Evolutionary conservation across 2,797 vertebrate genomes (phyloP).

Genomic region (Oryzias dopingdopingensis): DNA sequence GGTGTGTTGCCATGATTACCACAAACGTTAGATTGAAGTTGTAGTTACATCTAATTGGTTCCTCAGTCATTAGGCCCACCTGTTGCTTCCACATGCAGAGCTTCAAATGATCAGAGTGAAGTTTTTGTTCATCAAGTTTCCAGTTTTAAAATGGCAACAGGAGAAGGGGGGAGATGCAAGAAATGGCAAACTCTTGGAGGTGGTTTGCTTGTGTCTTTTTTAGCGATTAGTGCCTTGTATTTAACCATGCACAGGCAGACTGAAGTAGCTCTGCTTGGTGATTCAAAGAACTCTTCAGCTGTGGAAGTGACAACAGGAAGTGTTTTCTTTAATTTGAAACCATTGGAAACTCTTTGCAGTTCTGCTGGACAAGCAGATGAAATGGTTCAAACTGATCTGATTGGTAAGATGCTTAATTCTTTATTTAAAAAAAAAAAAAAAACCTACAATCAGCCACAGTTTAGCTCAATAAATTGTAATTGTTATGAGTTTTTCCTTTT

Average conservation of each 20-base stretch:
- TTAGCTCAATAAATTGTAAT: background rate
- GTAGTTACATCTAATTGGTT: constrained; percentile 1
- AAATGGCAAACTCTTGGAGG: constrained; percentile 12
- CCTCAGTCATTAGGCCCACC: background rate
- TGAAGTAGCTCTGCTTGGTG: background rate
- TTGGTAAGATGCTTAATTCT: constrained; percentile 9
- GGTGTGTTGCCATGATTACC: constrained; percentile 16
- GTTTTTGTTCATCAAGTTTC: background rate
- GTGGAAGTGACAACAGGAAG: constrained; percentile 1
- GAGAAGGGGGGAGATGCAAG: no score
- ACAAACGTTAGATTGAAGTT: constrained; percentile 21
- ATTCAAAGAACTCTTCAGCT: background rate
- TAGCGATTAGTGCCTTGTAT: constrained; percentile 9
- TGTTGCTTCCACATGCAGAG: background rate
- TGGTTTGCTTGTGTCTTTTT: constrained; percentile 32
- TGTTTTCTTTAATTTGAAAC: constrained; percentile 28
- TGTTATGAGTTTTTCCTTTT: background rate
- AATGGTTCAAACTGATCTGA: background rate
- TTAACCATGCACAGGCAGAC: constrained; percentile 11
- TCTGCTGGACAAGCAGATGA: background rate
- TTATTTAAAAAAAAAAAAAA: background rate
- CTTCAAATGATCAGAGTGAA: constrained; percentile 7
- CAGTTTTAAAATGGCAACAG: constrained; percentile 27
- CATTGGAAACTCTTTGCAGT: background rate
- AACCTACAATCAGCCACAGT: background rate